A percentile compares a stretch with the other conserved stretches of the same genome.
Evolutionary conservation across 2,888 invertebrate species (phyloP).

Genomic region (Cancer borealis): DNA sequence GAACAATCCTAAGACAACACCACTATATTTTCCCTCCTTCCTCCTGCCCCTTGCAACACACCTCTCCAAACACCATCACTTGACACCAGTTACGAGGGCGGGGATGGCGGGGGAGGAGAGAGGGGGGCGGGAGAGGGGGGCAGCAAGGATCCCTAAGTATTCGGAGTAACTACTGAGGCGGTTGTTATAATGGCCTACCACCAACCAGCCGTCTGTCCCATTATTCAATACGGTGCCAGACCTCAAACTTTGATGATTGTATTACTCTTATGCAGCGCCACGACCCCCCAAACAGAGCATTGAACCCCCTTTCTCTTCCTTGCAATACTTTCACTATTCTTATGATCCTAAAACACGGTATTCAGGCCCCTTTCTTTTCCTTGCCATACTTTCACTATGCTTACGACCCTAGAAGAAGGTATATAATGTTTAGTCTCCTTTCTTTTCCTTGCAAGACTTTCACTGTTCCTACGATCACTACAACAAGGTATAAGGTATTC

Average conservation of each 20-base stretch:
- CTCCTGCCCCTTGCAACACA: background rate
- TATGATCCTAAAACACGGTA: too few relatives aligned
- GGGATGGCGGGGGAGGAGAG: background rate
- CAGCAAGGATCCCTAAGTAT: background rate
- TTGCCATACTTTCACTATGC: background rate
- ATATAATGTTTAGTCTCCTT: background rate
- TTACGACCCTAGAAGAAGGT: background rate
- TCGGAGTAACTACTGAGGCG: conserved; percentile 44
- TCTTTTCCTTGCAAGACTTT: background rate
- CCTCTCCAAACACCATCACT: background rate
- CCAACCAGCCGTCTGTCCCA: conserved; percentile 38
- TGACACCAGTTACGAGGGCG: background rate
- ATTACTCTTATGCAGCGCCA: conserved; percentile 39
- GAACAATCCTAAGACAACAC: too few relatives aligned
- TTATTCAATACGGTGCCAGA: conserved; percentile 44
- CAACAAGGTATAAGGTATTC: too few relatives aligned
- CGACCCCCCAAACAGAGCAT: too few relatives aligned
- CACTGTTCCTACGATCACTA: background rate
- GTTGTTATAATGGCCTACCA: background rate
- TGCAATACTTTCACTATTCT: background rate
- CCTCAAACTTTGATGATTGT: conserved; percentile 54
- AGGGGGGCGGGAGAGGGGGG: background rate
- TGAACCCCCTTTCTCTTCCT: background rate
- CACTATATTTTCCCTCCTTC: background rate
- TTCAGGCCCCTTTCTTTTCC: background rate